Evolutionary conservation across 1,140 invertebrate genomes (phyloP).

Genomic region (Mya arenaria): DNA sequence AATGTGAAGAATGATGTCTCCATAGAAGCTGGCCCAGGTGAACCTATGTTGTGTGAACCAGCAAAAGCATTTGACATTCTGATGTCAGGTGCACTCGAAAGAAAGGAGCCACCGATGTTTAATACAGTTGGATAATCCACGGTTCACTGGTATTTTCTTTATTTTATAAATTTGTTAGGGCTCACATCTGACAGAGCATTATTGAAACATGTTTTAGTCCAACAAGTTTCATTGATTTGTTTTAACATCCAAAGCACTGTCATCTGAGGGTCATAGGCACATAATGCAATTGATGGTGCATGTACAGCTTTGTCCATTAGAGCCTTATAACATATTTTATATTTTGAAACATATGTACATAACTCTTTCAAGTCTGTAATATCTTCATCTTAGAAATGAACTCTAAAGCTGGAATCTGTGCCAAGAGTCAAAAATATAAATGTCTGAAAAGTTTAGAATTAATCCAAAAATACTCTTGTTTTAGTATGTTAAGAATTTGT

Average conservation of each 20-base stretch:
- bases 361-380: conserved; percentile 17
- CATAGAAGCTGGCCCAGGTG: conserved; percentile 15
- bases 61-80: not conserved
- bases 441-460: conserved; percentile 13
- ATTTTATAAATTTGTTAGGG: not conserved
- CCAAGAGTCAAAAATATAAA: conserved; percentile 10
- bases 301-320: too few species aligned
- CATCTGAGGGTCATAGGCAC: too few species aligned
- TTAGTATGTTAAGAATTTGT: conserved; percentile 1
- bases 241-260: too few species aligned
- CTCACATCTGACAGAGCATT: not conserved
- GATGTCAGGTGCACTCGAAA: not conserved
- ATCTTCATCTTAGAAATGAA: not conserved
- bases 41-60: conserved; percentile 27
- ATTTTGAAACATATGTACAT: conserved; percentile 12
- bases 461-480: conserved; percentile 6
- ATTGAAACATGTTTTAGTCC: too few species aligned
- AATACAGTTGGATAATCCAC: conserved; percentile 11
- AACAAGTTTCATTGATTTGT: too few species aligned
- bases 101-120: conserved; percentile 3
- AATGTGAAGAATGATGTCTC: conserved; percentile 11
- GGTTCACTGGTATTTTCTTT: conserved; percentile 31
- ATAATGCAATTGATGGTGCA: not conserved
- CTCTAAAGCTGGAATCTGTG: too few species aligned
- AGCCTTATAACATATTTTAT: conserved; percentile 1